Evolutionary conservation across 2,113 vertebrate species (phyloP), one percentile per base, ranked within the genome.

Genomic region (Nanorana parkeri): DNA sequence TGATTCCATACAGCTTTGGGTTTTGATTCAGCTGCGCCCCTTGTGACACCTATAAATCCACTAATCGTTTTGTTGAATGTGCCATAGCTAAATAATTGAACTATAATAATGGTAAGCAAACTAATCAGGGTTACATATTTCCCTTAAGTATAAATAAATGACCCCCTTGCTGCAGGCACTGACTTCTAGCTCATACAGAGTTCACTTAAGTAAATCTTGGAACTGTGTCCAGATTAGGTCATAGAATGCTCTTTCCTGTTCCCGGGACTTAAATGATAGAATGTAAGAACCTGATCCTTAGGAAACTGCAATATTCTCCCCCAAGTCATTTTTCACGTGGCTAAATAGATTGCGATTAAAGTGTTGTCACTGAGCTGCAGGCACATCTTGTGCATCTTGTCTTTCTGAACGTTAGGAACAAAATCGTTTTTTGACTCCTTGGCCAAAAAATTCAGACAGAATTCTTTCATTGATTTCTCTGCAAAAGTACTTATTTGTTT

Each of bases 401-500:
- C 61, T 58, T 29, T 17, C 41, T 67, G 28, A 28, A 75, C 21
- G n/a, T 28, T 21, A 63, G 17, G 26, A 67, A 41, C 32, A 47
- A 26, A 76, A 77, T 78, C 52, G 52, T 29, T 78, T 28, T 51
- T 21, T 51, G 8, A n/a, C 4, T 17, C 17, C 17, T 52, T 20
- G 13, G 54, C 69, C 61, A 82, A 63, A 26, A 58, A 6, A 56
- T 81, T 64, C 63, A 67, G 63, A 4, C 47, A 26, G 47, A 23
- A 58, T 41, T 23, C 17, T 47, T 75, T 47, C 67, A 82, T 75
- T 52, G 54, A 28, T 26, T 75, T 32, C 26, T 4, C 80, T 81
- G 69, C 47, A 56, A 82, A 82, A 82, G 71, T 32, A 29, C 65
- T 82, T 82, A 67, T 67, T 29, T 36, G 52, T 41, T 13, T 47